phyloP scores from a whole-genome alignment of 2,113 vertebrate species.

The Reinhardtius hippoglossoides region DNA sequence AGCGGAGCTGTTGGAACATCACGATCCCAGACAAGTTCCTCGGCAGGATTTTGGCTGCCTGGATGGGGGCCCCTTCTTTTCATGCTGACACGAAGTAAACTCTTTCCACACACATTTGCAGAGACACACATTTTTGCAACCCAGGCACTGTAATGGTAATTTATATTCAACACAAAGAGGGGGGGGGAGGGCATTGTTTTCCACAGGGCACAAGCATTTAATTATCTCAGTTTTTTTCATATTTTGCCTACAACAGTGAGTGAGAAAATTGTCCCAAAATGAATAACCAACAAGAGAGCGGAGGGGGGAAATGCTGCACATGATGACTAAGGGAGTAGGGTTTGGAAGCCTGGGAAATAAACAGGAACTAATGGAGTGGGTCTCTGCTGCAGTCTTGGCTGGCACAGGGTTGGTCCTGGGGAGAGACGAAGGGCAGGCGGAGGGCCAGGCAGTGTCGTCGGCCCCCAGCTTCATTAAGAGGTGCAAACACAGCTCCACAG shows the following conservation, averaged over 20 bases:
- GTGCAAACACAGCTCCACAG: constrained; percentile 75
- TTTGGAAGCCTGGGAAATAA: constrained; percentile 79
- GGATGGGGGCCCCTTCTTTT: constrained; percentile 87
- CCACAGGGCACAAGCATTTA: constrained; percentile 86
- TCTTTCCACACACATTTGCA: constrained; percentile 77
- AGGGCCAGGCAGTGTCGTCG: constrained; percentile 76
- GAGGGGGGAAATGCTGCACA: constrained; percentile 44
- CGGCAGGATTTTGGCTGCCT: constrained; percentile 91
- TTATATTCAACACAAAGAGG: constrained; percentile 88
- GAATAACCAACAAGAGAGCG: constrained; percentile 65
- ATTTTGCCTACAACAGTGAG: constrained; percentile 83
- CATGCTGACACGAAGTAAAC: constrained; percentile 89
- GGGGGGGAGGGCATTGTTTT: constrained; percentile 81
- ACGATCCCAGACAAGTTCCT: constrained; percentile 92
- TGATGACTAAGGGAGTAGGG: constrained; percentile 63
- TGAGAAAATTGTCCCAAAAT: constrained; percentile 80
- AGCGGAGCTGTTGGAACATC: constrained; percentile 91
- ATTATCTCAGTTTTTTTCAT: constrained; percentile 85
- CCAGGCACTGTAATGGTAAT: constrained; percentile 86
- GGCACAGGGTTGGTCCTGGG: constrained; percentile 64
- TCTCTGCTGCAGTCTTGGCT: constrained; percentile 76
- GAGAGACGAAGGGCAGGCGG: constrained; percentile 71
- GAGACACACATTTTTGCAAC: constrained; percentile 72
- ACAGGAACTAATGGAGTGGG: constrained; percentile 76
- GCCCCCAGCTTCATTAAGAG: constrained; percentile 68